Base-by-base conservation (phyloP, 1,140 invertebrate genomes). In the Drosophila sulfurigaster region DNA sequence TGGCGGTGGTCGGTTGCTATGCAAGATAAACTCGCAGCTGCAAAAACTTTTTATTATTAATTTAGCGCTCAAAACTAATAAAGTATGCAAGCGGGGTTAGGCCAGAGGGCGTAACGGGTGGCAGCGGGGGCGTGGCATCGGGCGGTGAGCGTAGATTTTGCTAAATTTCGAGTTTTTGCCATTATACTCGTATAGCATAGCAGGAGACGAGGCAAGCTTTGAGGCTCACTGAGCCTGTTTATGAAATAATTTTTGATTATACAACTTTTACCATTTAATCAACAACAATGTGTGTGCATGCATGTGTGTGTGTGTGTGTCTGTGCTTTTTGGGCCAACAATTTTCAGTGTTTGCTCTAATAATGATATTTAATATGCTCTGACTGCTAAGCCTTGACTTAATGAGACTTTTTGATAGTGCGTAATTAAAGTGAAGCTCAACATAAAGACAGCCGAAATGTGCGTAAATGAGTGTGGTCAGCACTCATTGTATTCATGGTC, bases 21-120 rank as follows among this genome's bases (percentile, higher is more conserved):
- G 64, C 68, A 75, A 66, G 71, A 83, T 83, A 81, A 85, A 83
- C 81, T 69, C 78, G 32, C 62, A 59, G 15, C 54, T 30, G 46
- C 72, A 81, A 78, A 69, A 83, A 86, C 63, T 87, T 87, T 87
- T 80, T 83, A 71, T 89, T 88, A 88, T 80, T 87, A 88, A 88
- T 88, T 87, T 87, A 78, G 83, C 57, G 80, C 70, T 83, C 51
- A 62, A 73, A 83, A 87, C 80, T 87, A 88, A 88, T 88, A 88
- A 71, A 88, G 82, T 88, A 83, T 75, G 69, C 73, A 65, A 58
- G 68, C 25, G 46, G 60, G 60, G 48, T 38, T 51, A 52, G 35
- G 64, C 20, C 38, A 38, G 30, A 13, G 49, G 15, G 32, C n/a
- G 32, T 5, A 4, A 7, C 35, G 10, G 8, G 35, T 38, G 35